A percentile compares a stretch with the other conserved stretches of the same genome.
phyloP scores from a whole-genome alignment of 2,797 vertebrate species.

The Helarctos malayanus region DNA sequence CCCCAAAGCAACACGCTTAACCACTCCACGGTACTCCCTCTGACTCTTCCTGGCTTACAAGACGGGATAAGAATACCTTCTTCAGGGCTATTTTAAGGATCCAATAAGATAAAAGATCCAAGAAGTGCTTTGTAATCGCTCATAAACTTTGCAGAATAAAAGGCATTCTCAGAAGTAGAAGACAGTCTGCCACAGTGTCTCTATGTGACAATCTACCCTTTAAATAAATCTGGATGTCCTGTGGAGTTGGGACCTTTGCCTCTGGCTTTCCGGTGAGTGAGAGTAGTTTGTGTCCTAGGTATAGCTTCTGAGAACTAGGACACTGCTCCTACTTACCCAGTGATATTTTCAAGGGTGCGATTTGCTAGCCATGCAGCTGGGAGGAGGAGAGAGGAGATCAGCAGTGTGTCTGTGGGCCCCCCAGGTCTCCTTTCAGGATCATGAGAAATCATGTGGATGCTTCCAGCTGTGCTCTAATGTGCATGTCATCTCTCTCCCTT shows the following conservation, averaged over 20 bases:
- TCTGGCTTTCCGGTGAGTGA: slow-evolving; percentile 14
- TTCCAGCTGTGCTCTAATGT: slow-evolving; percentile 25
- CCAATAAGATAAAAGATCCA: neutral
- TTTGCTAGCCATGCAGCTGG: neutral
- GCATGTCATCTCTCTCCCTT: neutral
- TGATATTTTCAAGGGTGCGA: neutral
- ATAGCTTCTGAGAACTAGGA: slow-evolving; percentile 26
- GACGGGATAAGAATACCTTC: neutral
- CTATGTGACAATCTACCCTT: neutral
- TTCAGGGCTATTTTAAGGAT: neutral
- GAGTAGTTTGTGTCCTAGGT: neutral
- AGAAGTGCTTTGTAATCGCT: neutral
- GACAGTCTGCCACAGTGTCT: neutral
- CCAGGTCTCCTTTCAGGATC: neutral
- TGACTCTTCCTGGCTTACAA: neutral
- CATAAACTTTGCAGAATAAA: slow-evolving; percentile 14
- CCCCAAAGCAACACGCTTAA: neutral
- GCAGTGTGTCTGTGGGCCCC: neutral
- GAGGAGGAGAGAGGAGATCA: neutral
- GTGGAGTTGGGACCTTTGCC: neutral
- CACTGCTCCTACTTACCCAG: neutral
- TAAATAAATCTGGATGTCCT: neutral
- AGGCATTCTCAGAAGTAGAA: neutral
- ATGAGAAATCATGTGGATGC: neutral
- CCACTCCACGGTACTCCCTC: neutral